Evolutionary conservation across 2,888 invertebrate species (phyloP).

Genomic region (Nezara viridula): DNA sequence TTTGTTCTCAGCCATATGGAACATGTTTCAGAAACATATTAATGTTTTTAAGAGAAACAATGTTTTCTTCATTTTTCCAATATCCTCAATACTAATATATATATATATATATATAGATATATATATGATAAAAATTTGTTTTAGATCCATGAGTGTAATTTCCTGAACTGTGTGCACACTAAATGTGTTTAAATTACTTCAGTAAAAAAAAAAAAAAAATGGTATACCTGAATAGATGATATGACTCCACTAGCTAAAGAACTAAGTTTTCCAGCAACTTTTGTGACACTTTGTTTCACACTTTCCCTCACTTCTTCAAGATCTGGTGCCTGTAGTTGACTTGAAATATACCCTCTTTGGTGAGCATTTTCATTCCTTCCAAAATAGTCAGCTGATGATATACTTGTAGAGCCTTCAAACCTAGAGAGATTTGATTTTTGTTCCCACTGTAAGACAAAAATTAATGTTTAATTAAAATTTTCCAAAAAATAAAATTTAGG

Average conservation of each 20-base stretch:
- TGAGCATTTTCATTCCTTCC: slow-evolving; percentile 72
- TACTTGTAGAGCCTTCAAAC: slow-evolving; percentile 94
- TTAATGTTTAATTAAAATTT: slow-evolving; percentile 6
- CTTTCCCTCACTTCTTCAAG: slow-evolving; percentile 97
- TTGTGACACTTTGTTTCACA: slow-evolving; percentile 95
- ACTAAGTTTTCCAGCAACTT: slow-evolving; percentile 96
- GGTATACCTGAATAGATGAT: slow-evolving; percentile 87
- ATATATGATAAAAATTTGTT: too few species aligned
- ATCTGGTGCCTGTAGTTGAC: slow-evolving; percentile 74
- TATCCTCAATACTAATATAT: too few species aligned
- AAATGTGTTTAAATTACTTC: too few species aligned
- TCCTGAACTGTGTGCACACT: too few species aligned
- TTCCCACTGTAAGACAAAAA: slow-evolving; percentile 70
- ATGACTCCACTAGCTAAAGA: slow-evolving; percentile 95
- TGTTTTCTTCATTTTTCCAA: too few species aligned
- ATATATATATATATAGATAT: too few species aligned
- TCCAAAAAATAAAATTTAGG: slow-evolving; percentile 14
- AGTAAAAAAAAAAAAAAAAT: slow-evolving; percentile 5
- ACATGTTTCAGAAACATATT: too few species aligned
- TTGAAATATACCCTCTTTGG: slow-evolving; percentile 65
- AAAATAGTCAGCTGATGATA: slow-evolving; percentile 97
- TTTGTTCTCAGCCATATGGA: too few species aligned
- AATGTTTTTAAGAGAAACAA: too few species aligned
- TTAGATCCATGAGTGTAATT: too few species aligned
- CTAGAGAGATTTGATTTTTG: slow-evolving; percentile 75